phyloP scores from a whole-genome alignment of 2,113 vertebrate genomes.

The Rostratula benghalensis region DNA sequence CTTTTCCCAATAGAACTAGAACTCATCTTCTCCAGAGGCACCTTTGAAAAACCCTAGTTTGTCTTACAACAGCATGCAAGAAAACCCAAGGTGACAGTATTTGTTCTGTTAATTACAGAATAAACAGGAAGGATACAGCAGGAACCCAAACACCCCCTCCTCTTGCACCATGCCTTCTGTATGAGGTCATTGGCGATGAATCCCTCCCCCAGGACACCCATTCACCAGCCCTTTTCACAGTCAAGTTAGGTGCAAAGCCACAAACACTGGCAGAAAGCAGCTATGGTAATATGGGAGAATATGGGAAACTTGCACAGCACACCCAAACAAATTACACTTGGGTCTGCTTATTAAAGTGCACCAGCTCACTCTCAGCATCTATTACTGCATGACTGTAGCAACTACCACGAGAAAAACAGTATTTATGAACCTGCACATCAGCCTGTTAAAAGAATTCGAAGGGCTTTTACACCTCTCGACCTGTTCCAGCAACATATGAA shows the following conservation, averaged over 20 bases:
- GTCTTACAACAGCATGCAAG: background rate
- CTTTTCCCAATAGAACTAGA: background rate
- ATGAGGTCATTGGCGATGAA: rapidly evolving
- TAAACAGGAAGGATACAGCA: background rate
- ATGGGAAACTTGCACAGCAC: background rate
- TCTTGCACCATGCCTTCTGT: rapidly evolving
- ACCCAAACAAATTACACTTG: background rate
- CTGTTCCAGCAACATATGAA: background rate
- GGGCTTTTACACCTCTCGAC: background rate
- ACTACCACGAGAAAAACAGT: background rate
- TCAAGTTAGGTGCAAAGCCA: background rate
- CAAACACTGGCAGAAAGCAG: background rate
- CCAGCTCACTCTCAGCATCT: background rate
- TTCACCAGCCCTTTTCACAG: background rate
- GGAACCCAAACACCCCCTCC: background rate
- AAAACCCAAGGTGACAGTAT: background rate
- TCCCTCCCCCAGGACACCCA: background rate
- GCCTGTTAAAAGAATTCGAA: background rate
- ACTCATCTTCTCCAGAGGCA: background rate
- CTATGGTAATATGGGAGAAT: rapidly evolving
- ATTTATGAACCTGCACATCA: background rate
- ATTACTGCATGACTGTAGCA: background rate
- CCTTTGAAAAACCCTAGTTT: background rate
- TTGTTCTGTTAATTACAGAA: background rate
- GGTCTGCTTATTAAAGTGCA: background rate